These are phyloP conservation scores for Scopus umbretta DNA, from an alignment of 2,113 vertebrate genomes.

Conservation along the genomic window DNA sequence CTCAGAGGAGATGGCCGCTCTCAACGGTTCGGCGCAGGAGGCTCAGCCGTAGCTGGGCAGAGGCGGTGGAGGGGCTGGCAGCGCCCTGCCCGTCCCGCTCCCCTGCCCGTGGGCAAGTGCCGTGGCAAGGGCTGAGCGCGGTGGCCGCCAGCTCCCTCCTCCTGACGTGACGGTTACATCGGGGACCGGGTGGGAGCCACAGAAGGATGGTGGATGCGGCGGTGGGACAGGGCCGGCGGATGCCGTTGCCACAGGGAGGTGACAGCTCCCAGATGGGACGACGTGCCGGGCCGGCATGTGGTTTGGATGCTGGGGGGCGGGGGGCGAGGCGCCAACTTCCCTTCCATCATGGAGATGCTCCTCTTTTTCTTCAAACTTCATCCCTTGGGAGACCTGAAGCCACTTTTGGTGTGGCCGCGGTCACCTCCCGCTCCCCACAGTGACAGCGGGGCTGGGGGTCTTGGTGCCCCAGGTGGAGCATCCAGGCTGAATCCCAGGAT, in stretches of 20 bases:
- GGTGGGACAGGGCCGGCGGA: fast-evolving
- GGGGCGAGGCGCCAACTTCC: too few relatives aligned
- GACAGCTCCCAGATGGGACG: not conserved
- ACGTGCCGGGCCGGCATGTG: not conserved
- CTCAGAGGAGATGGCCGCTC: not conserved
- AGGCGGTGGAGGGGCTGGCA: not conserved
- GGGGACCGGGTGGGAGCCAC: not conserved
- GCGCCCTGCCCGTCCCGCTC: not conserved
- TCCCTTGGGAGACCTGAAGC: not conserved
- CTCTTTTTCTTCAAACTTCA: not conserved
- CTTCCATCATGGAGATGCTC: too few relatives aligned
- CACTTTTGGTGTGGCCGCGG: fast-evolving
- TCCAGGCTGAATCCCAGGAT: not conserved
- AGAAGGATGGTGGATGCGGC: not conserved
- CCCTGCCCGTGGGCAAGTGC: not conserved
- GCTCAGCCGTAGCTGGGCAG: not conserved
- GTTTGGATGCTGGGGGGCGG: not conserved
- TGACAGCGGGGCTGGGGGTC: fast-evolving
- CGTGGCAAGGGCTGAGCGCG: not conserved
- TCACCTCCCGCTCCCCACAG: not conserved
- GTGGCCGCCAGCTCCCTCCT: not conserved
- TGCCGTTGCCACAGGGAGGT: not conserved
- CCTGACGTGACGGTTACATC: fast-evolving
- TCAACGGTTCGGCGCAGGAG: not conserved
- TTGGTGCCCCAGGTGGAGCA: too few relatives aligned